Conservation (phyloP, 1,140 invertebrate species). For the Aradophagus sp. region DNA sequence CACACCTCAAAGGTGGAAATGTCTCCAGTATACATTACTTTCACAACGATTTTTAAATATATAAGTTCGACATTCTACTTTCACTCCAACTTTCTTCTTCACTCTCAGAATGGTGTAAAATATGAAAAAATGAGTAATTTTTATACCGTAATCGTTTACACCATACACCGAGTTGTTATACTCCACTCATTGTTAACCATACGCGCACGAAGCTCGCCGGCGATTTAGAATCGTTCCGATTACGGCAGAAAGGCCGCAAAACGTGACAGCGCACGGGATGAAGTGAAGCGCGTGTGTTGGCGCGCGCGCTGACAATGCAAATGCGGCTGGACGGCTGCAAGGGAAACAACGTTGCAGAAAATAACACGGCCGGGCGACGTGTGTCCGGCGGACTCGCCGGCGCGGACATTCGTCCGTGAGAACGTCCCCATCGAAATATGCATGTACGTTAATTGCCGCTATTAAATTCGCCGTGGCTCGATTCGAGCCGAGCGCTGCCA, state of each 20-base stretch:
- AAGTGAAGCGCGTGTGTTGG: constrained; percentile 36
- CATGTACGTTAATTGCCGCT: constrained; percentile 55
- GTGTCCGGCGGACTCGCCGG: constrained; percentile 44
- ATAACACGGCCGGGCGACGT: constrained; percentile 47
- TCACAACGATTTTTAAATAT: no score
- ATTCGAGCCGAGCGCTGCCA: constrained; percentile 30
- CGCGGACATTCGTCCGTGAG: constrained; percentile 23
- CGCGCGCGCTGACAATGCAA: constrained; percentile 45
- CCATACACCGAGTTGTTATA: no score
- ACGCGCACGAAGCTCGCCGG: no score
- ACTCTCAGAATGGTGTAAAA: no score
- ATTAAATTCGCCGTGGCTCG: constrained; percentile 46
- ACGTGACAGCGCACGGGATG: constrained; percentile 33
- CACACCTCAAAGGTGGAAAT: no score
- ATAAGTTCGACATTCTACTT: no score
- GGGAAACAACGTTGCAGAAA: constrained; percentile 48
- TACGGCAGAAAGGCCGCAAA: constrained; percentile 9
- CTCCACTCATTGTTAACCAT: no score
- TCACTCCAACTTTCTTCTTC: no score
- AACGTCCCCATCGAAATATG: constrained; percentile 43
- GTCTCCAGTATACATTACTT: no score
- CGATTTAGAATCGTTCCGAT: constrained; percentile 11
- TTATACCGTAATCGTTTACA: no score
- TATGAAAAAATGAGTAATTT: no score
- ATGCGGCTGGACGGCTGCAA: constrained; percentile 38